Base-by-base conservation (phyloP, 2,888 invertebrate species). In the Catocala nupta region DNA sequence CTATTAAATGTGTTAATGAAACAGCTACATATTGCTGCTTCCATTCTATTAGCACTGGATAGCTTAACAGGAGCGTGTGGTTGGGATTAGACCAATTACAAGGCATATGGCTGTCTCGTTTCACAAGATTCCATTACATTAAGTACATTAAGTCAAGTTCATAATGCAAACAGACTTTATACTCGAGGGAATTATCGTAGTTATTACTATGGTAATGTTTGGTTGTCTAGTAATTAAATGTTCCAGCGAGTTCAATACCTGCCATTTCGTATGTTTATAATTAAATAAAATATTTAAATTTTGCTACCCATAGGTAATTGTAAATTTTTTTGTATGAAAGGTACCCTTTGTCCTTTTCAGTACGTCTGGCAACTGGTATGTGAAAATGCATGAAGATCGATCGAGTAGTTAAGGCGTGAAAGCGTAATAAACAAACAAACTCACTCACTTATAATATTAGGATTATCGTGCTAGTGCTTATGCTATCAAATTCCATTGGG, bases 71-170 rank as follows among this genome's bases (percentile, higher is more conserved):
- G 43, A 45, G 42, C 11, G n/a, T 34, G 33, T 36, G 43, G 36
- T 55, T 36, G 47, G 62, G 66, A 68, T 68, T 62, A 66, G 47
- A 59, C 42, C 62, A 67, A 72, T 75, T 68, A 75, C 49, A 51
- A 47, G 45, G 25, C 44, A 43, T 47, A 53, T 63, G 59, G 12
- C 39, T 49, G 13, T 42, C 39, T 60, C 48, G 56, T 43, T 55
- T 60, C 7, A 10, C 42, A 9, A 11, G 13, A 52, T 44, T 33
- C 54, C 59, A 63, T 66, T 66, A 70, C 16, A 57, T 45, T 34
- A 56, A 60, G 55, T 55, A 61, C 63, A 64, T 71, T 66, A 64
- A 49, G 44, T 57, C 63, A 63, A 50, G 64, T 59, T 59, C 39
- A 64, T 65, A 61, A 65, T 71, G 56, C 66, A 55, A 63, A 52